These are phyloP conservation scores for Platynereis dumerilii DNA, from an alignment of 2,888 invertebrate genomes.

Conservation along the genomic window DNA sequence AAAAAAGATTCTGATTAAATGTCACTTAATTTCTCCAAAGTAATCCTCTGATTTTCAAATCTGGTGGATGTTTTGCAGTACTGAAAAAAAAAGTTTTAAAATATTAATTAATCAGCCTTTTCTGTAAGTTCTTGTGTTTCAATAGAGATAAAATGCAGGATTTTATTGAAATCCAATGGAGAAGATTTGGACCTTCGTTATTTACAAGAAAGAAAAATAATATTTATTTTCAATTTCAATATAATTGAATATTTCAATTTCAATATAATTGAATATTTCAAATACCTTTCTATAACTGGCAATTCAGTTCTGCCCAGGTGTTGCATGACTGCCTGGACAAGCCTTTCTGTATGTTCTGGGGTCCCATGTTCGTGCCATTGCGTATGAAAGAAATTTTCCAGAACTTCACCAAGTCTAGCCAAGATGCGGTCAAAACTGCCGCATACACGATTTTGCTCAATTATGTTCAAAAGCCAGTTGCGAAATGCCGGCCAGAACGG, in stretches of 20 bases:
- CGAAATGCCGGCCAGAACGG: slow-evolving; percentile 39
- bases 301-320: slow-evolving; percentile 31
- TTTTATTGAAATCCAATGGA: too few species aligned
- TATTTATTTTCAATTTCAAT: neutral
- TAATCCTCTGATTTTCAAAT: slow-evolving; percentile 5
- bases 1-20: too few species aligned
- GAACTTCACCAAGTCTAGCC: slow-evolving; percentile 36
- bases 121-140: neutral
- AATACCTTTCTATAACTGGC: slow-evolving; percentile 21
- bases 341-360: slow-evolving; percentile 31
- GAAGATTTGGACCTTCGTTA: too few species aligned
- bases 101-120: neutral
- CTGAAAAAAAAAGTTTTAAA: neutral
- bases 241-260: neutral
- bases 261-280: neutral
- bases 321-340: slow-evolving; percentile 31
- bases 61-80: slow-evolving; percentile 2
- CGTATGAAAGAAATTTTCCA: slow-evolving; percentile 39
- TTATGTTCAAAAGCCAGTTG: slow-evolving; percentile 43
- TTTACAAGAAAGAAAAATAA: too few species aligned
- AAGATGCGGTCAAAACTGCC: slow-evolving; percentile 37
- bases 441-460: slow-evolving; percentile 41
- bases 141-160: neutral
- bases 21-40: slow-evolving; percentile 5
- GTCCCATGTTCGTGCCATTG: slow-evolving; percentile 42